phyloP scores from a whole-genome alignment of 2,888 invertebrate species.

The Cephus pygmeus region DNA sequence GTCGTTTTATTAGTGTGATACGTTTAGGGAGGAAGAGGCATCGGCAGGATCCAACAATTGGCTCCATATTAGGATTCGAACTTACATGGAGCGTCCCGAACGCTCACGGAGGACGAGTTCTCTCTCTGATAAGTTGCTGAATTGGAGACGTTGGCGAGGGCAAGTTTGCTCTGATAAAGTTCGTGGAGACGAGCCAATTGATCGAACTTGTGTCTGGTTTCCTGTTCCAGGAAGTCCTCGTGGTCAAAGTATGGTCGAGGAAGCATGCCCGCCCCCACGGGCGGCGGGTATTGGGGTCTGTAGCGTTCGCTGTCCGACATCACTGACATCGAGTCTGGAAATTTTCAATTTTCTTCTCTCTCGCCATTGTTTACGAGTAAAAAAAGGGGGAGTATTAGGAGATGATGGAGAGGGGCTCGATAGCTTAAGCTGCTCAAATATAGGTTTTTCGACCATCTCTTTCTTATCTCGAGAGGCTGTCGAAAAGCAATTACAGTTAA shows the following conservation, averaged over 20 bases:
- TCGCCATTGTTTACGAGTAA: background rate
- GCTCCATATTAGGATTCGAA: constrained; percentile 20
- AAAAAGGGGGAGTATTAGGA: background rate
- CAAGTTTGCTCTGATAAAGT: constrained; percentile 82
- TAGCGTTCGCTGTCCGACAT: constrained; percentile 63
- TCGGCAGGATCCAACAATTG: background rate
- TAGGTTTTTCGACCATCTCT: background rate
- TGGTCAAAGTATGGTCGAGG: constrained; percentile 63
- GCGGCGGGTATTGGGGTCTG: constrained; percentile 58
- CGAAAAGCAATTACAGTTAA: background rate
- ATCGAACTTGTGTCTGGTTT: constrained; percentile 75
- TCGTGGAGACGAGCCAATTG: constrained; percentile 85
- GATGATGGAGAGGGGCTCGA: background rate
- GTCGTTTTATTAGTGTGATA: background rate
- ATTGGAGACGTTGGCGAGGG: constrained; percentile 78
- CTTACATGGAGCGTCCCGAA: constrained; percentile 61
- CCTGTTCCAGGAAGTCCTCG: constrained; percentile 68
- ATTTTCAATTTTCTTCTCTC: constrained; percentile 11
- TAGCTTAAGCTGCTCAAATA: background rate
- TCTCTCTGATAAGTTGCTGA: constrained; percentile 72
- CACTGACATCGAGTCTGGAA: constrained; percentile 67
- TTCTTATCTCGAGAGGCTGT: background rate
- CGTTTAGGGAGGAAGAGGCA: too few species aligned
- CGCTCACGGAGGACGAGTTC: constrained; percentile 57
- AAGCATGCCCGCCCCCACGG: constrained; percentile 54